Base-by-base conservation (phyloP, 2,888 invertebrate genomes). In the Phaonia tiefii region DNA sequence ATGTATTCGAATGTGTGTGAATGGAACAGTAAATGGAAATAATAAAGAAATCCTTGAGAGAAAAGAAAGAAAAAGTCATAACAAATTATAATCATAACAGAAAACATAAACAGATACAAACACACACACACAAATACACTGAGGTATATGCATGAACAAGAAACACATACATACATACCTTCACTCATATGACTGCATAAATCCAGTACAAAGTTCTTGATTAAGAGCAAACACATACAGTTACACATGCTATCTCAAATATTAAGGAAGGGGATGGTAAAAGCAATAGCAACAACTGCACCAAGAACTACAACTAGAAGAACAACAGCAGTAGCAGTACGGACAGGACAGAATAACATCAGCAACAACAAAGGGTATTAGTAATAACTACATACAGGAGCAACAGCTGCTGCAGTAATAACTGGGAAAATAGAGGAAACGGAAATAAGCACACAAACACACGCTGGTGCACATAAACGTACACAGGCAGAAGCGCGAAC, bases 351-450 rank as follows among this genome's bases (percentile, higher is more conserved):
- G 56, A 54, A 56, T 13, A 58, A 31, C 26, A 58, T n/a, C n/a
- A 26, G n/a, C 25, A 56, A 58, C 58, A 31, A 58, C 31, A 31
- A 17, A 15, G 7, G 17, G 31, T 39, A 60, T 60, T 60, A 39
- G 60, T 37, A 60, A 39, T 60, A 73, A 54, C 60, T 58, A 67
- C 44, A 67, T n/a, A 74, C 20, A 42, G 69, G 15, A 75, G 80
- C 78, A 81, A 81, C 80, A 81, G 78, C 78, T 81, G 80, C 80
- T 81, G 75, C 78, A 78, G 78, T 78, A 81, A 78, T 81, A 78
- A 78, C 60, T 37, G 60, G 39, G 11, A 60, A 60, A 60, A 60
- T 56, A 60, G 37, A 60, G 60, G 60, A 60, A 60, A 20, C 60
- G 60, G 60, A 60, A 60, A 20, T 20, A 15, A 60, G 39, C 37